Conservation (phyloP, 2,113 vertebrate species). For the Rana temporaria region DNA sequence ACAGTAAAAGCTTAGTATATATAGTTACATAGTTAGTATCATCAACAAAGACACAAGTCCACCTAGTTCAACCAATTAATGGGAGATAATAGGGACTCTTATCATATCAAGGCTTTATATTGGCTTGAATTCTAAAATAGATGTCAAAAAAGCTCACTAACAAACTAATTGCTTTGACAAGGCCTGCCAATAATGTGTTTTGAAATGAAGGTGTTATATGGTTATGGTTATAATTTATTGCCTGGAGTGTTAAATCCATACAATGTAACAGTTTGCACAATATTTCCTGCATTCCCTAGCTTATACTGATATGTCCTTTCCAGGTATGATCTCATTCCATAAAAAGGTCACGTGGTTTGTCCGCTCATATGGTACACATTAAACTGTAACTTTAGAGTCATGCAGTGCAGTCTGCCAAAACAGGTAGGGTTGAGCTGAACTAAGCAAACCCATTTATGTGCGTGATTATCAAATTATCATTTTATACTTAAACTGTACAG, state of each 20-base stretch:
- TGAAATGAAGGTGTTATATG: background rate
- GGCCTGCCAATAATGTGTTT: background rate
- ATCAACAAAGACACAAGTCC: too few species aligned
- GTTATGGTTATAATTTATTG: background rate
- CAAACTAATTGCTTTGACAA: background rate
- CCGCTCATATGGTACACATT: slow-evolving; percentile 29
- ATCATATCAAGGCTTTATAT: background rate
- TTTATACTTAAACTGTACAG: background rate
- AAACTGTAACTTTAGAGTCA: background rate
- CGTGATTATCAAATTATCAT: background rate
- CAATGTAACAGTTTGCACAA: slow-evolving; percentile 8
- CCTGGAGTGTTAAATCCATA: background rate
- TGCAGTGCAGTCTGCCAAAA: background rate
- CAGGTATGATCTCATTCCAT: slow-evolving; percentile 17
- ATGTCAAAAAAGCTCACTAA: background rate
- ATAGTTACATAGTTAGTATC: too few species aligned
- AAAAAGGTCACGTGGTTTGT: background rate
- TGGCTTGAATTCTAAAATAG: background rate
- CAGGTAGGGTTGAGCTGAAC: background rate
- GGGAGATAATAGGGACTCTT: background rate
- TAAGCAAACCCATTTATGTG: background rate
- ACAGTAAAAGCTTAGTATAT: background rate
- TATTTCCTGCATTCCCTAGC: background rate
- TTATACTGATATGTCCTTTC: slow-evolving; percentile 9
- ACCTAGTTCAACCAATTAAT: too few species aligned